A percentile compares a stretch with the other conserved stretches of the same genome.
These are phyloP conservation scores for Torymus auratus DNA, from an alignment of 2,888 invertebrate species.

Conservation along the genomic window DNA sequence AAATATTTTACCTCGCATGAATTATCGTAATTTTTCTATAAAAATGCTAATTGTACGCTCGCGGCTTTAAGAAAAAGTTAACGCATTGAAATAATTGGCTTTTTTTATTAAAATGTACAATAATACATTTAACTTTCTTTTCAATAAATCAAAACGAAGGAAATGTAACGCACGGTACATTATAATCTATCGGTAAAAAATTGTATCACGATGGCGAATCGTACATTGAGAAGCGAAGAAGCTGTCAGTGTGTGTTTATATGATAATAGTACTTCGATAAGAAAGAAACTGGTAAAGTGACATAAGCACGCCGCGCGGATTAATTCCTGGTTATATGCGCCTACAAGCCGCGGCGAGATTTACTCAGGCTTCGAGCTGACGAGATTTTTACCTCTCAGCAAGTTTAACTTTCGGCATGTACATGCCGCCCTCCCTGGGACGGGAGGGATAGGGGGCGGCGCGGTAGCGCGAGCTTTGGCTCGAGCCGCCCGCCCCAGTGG, in stretches of 20 bases:
- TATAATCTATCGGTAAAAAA: slow-evolving; percentile 19
- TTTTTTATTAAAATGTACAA: slow-evolving; percentile 29
- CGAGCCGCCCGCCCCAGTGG: slow-evolving; percentile 76
- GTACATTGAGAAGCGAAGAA: neutral
- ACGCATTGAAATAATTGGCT: neutral
- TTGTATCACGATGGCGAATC: neutral
- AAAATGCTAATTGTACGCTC: neutral
- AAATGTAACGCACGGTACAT: too few species aligned
- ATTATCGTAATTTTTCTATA: neutral
- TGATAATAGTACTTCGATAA: slow-evolving; percentile 2
- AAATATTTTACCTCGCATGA: neutral
- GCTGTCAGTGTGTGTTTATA: neutral
- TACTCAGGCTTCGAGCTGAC: neutral
- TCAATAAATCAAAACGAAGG: too few species aligned
- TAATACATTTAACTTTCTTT: slow-evolving; percentile 19
- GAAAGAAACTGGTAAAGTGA: neutral
- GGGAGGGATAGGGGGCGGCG: slow-evolving; percentile 79
- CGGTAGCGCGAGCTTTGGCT: slow-evolving; percentile 80
- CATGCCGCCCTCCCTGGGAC: slow-evolving; percentile 69
- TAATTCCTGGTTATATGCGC: slow-evolving; percentile 4
- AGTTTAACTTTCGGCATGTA: slow-evolving; percentile 72
- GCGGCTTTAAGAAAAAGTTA: slow-evolving; percentile 8
- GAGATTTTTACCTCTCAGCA: neutral
- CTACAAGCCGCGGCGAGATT: too few species aligned
- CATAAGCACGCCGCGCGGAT: slow-evolving; percentile 11